Evolutionary conservation across 2,797 vertebrate genomes (phyloP).

Genomic region (Aplochiton taeniatus): DNA sequence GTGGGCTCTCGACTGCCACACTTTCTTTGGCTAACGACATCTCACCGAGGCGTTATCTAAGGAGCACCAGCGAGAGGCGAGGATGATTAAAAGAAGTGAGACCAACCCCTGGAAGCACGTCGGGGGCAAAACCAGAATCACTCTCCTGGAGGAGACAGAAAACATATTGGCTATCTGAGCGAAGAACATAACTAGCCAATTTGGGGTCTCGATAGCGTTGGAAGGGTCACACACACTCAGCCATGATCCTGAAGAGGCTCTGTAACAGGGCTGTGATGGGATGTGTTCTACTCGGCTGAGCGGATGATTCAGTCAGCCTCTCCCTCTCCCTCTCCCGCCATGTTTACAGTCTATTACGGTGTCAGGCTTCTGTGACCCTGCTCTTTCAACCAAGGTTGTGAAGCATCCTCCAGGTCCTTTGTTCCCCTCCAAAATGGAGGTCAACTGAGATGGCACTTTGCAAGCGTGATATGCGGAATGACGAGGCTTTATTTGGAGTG

Average conservation of each 20-base stretch:
- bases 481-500: too few species aligned
- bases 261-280: constrained; percentile 13
- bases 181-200: too few species aligned
- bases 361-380: constrained; percentile 20
- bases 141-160: constrained; percentile 14
- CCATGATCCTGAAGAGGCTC: constrained; percentile 16
- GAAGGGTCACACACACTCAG: neutral
- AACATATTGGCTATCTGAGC: neutral
- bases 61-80: constrained; percentile 12
- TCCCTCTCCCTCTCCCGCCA: constrained; percentile 48
- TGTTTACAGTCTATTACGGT: constrained; percentile 36
- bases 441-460: too few species aligned
- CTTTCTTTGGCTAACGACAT: constrained; percentile 44
- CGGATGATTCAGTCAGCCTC: constrained; percentile 63
- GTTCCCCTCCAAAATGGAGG: too few species aligned
- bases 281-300: constrained; percentile 58
- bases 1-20: constrained; percentile 46
- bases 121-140: neutral
- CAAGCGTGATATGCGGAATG: too few species aligned
- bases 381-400: too few species aligned
- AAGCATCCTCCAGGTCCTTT: neutral
- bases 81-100: too few species aligned
- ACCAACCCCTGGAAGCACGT: neutral
- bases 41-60: constrained; percentile 31
- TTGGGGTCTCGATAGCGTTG: too few species aligned